Evolutionary conservation across 2,888 invertebrate species (phyloP), one percentile per base, ranked within the genome.

Genomic region (Cephus pulcher): DNA sequence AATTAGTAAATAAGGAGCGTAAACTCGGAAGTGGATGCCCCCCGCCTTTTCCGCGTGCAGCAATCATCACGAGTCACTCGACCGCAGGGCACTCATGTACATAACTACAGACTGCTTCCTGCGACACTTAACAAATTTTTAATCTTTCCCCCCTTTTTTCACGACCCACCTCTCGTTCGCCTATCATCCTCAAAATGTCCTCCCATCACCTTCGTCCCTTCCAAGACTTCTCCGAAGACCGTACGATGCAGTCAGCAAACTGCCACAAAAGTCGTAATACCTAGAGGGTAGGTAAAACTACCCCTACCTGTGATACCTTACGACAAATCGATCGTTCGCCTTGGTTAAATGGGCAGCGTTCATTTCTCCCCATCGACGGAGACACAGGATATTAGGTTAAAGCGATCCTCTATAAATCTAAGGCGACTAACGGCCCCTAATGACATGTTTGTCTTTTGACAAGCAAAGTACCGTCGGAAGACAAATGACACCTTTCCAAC

Each of bases 291-390:
- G 56, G 6, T 56, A 56, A 56, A 56, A 56, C 23, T 56, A 56
- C 23, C 56, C 23, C 9, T 40, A 40, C 15, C 23, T 15, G 15
- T 12, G 56, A 56, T 23, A 56, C 56, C 56, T 32, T 34, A 32
- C 4, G 12, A 33, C 11, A 32, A 23, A 71, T 71, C 71, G 71
- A 71, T 71, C 71, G 32, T 71, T 34, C 71, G 71, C 56, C 71
- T 32, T 34, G 71, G 33, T 71, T 71, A 71, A 71, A 71, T 33
- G 32, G 71, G 86, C 89, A 86, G 86, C 86, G 88, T 80, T 90
- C 90, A 91, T 91, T 91, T 91, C 90, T 89, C 89, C 86, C 85
- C 88, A 85, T 89, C 76, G 75, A 76, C 34, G 70, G 15, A 30
- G 74, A 34, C 33, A 71, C 80, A 81, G 86, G 83, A 86, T 84